A percentile compares a stretch with the other conserved stretches of the same genome.
phyloP scores from a whole-genome alignment of 2,113 vertebrate species.

The Brachirus orientalis region DNA sequence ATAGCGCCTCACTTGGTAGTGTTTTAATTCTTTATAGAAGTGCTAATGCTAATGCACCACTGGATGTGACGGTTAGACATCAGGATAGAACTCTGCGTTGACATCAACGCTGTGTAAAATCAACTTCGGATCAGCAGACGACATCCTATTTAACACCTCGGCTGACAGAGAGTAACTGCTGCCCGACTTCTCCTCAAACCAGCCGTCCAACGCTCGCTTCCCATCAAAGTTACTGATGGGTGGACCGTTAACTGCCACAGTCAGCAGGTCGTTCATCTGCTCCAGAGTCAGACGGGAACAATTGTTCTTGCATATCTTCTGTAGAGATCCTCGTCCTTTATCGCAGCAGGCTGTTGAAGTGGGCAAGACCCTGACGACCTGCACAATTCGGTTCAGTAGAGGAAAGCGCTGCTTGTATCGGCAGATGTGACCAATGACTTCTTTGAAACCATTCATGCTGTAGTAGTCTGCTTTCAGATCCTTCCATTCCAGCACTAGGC shows the following conservation, averaged over 20 bases:
- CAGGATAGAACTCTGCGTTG: constrained; percentile 88
- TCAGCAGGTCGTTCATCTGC: constrained; percentile 92
- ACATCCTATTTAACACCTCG: constrained; percentile 89
- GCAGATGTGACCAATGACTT: constrained; percentile 89
- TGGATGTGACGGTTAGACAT: constrained; percentile 77
- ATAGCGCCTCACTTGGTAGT: no score
- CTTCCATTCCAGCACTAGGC: constrained; percentile 90
- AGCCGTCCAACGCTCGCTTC: constrained; percentile 93
- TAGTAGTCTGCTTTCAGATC: constrained; percentile 95
- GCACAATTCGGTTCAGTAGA: constrained; percentile 89
- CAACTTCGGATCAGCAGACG: constrained; percentile 86
- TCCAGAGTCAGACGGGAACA: constrained; percentile 91
- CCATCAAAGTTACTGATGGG: constrained; percentile 91
- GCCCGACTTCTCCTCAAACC: constrained; percentile 97
- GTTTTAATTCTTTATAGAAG: no score
- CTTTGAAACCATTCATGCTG: constrained; percentile 92
- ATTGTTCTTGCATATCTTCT: constrained; percentile 89
- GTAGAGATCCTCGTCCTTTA: constrained; percentile 88
- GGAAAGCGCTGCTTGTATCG: constrained; percentile 93
- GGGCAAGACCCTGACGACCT: constrained; percentile 91
- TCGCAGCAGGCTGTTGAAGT: constrained; percentile 91
- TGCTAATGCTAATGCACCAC: neutral
- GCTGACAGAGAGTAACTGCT: constrained; percentile 87
- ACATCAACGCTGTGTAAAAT: constrained; percentile 86
- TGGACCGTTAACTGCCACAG: constrained; percentile 88